A percentile compares a stretch with the other conserved stretches of the same genome.
Conservation (phyloP, 2,888 invertebrate species). For the Athalia circularis region DNA sequence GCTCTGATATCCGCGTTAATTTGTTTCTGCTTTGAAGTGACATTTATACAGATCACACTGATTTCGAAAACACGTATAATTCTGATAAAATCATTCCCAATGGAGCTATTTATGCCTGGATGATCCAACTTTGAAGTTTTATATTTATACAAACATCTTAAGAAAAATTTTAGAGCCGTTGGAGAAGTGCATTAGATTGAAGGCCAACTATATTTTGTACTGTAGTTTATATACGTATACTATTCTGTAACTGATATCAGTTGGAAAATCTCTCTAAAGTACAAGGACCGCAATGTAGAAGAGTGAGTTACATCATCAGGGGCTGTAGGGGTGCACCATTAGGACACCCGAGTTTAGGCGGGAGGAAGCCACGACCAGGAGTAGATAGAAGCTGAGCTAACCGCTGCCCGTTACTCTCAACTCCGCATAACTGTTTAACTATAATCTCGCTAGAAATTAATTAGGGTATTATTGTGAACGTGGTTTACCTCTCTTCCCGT, state of each 20-base stretch:
- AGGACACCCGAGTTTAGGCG: conserved; percentile 23
- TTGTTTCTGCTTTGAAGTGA: conserved; percentile 2
- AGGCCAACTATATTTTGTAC: background rate
- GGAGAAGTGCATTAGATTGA: background rate
- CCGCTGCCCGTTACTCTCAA: conserved; percentile 46
- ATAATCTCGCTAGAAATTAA: conserved; percentile 44
- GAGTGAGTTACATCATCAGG: conserved; percentile 35
- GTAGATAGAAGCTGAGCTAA: conserved; percentile 46
- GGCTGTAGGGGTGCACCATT: conserved; percentile 24
- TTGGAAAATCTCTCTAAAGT: conserved; percentile 25
- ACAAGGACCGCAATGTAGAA: conserved; percentile 32
- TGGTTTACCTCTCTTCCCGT: conserved; percentile 41
- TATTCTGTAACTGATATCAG: conserved; percentile 25
- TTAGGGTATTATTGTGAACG: conserved; percentile 43
- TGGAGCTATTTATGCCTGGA: background rate
- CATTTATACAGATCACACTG: background rate
- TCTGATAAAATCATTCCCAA: background rate
- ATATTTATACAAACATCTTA: background rate
- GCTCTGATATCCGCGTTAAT: background rate
- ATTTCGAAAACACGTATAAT: background rate
- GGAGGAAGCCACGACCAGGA: conserved; percentile 42
- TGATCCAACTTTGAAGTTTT: background rate
- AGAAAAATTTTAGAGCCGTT: background rate
- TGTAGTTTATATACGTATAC: background rate
- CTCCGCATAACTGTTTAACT: conserved; percentile 44